Evolutionary conservation across 2,113 vertebrate species (phyloP), one percentile per base, ranked within the genome.

Genomic region (Phrynocephalus versicolor): DNA sequence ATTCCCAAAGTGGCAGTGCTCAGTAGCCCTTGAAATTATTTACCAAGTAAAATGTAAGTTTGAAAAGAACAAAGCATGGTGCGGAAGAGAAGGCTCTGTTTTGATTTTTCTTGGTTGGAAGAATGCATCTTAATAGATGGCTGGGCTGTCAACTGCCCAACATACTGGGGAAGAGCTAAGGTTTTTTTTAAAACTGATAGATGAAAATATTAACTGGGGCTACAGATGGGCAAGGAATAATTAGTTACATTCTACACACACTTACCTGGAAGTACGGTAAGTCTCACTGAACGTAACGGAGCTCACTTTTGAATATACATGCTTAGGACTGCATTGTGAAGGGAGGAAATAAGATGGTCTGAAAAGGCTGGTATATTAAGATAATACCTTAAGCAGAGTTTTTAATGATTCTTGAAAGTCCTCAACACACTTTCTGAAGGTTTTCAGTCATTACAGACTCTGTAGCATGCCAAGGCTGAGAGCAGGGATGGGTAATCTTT

Each of bases 1-100:
- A 73, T 90, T 94, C 90, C 90, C 85, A 80, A 80, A 78, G 92
- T 88, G 90, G 90, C 90, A 91, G 88, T 94, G 91, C 82, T 94
- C 93, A 95, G 89, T 89, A 93, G 89, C 89, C 94, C 93, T 93
- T 94, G 94, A 95, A 95, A 95, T 95, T 92, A 94, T 95, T 94
- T 96, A 85, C 92, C 94, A 86, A 79, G 64, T 90, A 81, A 90
- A 93, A 93, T 92, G 89, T 91, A 91, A 90, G 82, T 92, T 94
- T 94, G 89, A 87, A 90, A 92, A 93, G 87, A 86, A 91, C 75
- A 89, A 90, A 92, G 76, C 79, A 88, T 25, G 39, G 75, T 51
- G 58, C 2, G 33, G 14, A 81, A 80, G 77, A 21, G 30, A 77
- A 88, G 15, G 81, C 4, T 18, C 89, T 81, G 90, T 92, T 91